Base-by-base conservation (phyloP, 2,888 invertebrate genomes). In the Microctonus brassicae region DNA sequence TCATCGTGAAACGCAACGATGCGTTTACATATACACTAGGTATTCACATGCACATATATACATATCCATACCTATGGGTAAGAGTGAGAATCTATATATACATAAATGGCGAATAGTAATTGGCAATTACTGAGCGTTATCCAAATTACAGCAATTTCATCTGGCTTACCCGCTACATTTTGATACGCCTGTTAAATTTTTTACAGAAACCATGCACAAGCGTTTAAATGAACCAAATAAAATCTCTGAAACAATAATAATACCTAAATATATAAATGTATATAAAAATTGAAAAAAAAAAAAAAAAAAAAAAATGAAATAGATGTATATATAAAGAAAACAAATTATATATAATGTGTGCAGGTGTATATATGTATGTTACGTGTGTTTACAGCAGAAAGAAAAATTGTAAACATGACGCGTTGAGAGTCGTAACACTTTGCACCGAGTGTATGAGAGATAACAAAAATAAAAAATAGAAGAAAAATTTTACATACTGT, bases 71-170 rank as follows among this genome's bases (percentile, higher is more conserved):
- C 33, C 33, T 53, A 24, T 20, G 57, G 47, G 64, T 36, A 29
- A 53, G 29, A 29, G 60, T 55, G 68, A 29, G 33, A 66, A 22
- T 39, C 1, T n/a, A n/a, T 39, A 39, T 42, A 52, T 61, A 60
- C 55, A 70, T 58, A 60, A 60, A 66, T 20, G 64, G 62, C 53
- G 72, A 75, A 72, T 73, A 57, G 70, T 76, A 76, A 76, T 76
- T 76, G 76, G 39, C 76, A 76, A 76, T 76, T 76, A 76, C 70
- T 69, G 60, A 69, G 75, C 64, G 75, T 72, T 73, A 71, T 67
- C 72, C 53, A 76, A 76, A 76, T 76, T 75, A 75, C 71, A 61
- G 66, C 64, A 70, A 70, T 63, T 72, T 70, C 61, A 64, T 55
- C 20, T 57, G 58, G 20, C 52, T 47, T 34, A 22, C 22, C n/a